Evolutionary conservation across 1,140 invertebrate species (phyloP), one percentile per base, ranked within the genome.

Genomic region (Drosophila triauraria): DNA sequence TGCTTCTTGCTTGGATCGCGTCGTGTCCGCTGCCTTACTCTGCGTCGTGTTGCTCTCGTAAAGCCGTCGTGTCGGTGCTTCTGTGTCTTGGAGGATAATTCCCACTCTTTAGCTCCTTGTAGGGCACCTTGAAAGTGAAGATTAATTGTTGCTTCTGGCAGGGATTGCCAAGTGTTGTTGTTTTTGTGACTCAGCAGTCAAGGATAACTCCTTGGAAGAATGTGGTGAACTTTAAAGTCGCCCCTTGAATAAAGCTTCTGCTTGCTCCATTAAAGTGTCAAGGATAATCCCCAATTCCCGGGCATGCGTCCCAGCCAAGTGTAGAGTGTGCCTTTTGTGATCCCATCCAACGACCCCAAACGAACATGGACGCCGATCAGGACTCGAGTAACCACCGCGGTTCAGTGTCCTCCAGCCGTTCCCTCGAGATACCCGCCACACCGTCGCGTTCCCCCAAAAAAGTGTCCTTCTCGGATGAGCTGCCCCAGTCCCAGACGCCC

Each of bases 391-490:
- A 91, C 72, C 91, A 92, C 54, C 91, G 91, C 20, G 91, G 91
- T 40, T 92, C 91, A n/a, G 85, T 92, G 38, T 92, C 91, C 43
- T 92, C 91, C 30, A 91, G 64, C 20, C 90, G 78, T 43, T 92
- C 91, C 13, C 61, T 92, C 7, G 91, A 92, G 40, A 81, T 92
- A 47, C 91, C 91, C 7, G 62, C 76, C 23, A 91, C 91, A 10
- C 91, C 91, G 8, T 82, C 91, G 61, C 82, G 91, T 9, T 92
- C 91, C 5, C 91, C 91, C n/a, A 92, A 92, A 54, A 92, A 92
- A 53, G 91, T 92, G 1, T 92, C 91, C 69, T 92, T 92, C 58
- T 92, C 91, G 13, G 91, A 92, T 50, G 88, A 92, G 47, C 70
- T 91, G 57, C 91, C 91, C 15, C 64, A 76, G 27, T 60, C 69